These are phyloP conservation scores for Buphagus erythrorhynchus DNA, from an alignment of 2,797 vertebrate species.

Conservation along the genomic window DNA sequence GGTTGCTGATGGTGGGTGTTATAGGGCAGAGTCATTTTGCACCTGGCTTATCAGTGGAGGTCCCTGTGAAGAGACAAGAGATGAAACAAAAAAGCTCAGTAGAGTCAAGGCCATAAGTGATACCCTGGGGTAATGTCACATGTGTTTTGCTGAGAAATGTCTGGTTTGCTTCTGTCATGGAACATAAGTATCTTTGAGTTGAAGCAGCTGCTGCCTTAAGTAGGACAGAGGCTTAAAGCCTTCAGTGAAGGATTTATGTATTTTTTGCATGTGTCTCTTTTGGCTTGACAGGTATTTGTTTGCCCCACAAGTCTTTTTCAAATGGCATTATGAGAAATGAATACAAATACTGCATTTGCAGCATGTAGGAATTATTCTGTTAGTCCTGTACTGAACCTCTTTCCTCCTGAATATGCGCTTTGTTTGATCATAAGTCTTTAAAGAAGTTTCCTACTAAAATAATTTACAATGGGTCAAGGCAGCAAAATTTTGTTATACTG, in stretches of 20 bases:
- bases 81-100: background rate
- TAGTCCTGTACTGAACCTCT: background rate
- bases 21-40: background rate
- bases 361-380: background rate
- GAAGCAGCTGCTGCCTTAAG: conserved; percentile 26
- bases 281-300: background rate
- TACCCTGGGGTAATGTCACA: fast-evolving
- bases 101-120: background rate
- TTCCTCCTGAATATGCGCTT: background rate
- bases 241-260: background rate
- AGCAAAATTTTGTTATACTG: background rate
- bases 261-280: background rate
- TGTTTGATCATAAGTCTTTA: background rate
- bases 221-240: background rate
- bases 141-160: background rate
- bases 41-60: background rate
- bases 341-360: background rate
- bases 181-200: background rate
- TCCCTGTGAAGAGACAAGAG: background rate
- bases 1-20: fast-evolving
- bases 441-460: background rate
- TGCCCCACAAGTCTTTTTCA: background rate
- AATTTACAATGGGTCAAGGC: background rate
- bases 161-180: background rate
- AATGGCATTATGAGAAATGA: background rate